Evolutionary conservation across 2,113 vertebrate genomes (phyloP), one percentile per base, ranked within the genome.

Genomic region (Myotis brandtii): DNA sequence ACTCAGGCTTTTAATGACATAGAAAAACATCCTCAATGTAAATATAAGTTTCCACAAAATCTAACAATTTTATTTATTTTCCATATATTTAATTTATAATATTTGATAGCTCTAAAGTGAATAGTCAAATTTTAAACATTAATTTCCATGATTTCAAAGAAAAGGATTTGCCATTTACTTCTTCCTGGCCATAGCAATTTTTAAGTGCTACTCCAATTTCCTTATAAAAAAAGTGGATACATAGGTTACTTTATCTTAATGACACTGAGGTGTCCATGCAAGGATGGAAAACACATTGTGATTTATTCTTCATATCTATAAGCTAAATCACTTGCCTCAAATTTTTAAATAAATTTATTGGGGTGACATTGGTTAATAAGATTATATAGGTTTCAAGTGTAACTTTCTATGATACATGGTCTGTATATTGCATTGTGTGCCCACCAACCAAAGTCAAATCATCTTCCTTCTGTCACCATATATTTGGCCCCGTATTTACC

Each of bases 121-220:
- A 69, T 25, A 32, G 5, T 69, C 16, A 87, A 76, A 84, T 81
- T 93, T n/a, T 66, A 91, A 77, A 23, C 37, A 73, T 16, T 66
- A 84, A 84, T 12, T 81, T 91, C 27, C 18, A 46, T 32, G n/a
- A 46, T 59, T 91, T 95, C 25, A 83, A 94, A 92, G 89, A 82
- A 89, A 85, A 0, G 30, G 50, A 84, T 87, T 21, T 52, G 21
- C 43, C 92, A 0, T 80, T 37, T 69, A 67, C 25, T 46, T 81
- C 32, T 64, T 80, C 1, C 1, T 82, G 70, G 32, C 6, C 30
- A 50, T 8, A 37, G 34, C 30, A 76, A 69, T 70, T 84, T 82
- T 72, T 54, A 76, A 83, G 56, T 32, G 13, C 6, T 79, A 56
- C 9, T 82, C 6, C 32, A 66, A 12, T 59, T 76, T 89, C 17